A percentile compares a stretch with the other conserved stretches of the same genome.
Evolutionary conservation across 2,113 vertebrate genomes (phyloP).

Genomic region (Crotalus tigris): DNA sequence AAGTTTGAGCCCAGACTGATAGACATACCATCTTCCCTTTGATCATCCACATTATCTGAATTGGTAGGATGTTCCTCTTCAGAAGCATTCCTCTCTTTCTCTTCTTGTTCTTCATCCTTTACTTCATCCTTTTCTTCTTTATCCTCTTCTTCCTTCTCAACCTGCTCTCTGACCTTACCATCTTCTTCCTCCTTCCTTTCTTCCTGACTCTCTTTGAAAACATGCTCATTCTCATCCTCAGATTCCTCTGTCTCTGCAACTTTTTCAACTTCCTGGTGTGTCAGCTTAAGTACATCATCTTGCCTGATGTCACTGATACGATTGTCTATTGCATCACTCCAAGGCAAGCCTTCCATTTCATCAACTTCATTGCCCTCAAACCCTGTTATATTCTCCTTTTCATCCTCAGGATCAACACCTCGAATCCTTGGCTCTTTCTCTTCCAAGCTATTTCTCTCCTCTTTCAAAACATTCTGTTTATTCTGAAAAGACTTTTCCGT

Average conservation of each 20-base stretch:
- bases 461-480: constrained; percentile 55
- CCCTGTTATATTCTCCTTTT: constrained; percentile 32
- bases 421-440: constrained; percentile 17
- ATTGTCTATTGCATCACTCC: constrained; percentile 51
- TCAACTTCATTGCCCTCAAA: constrained; percentile 54
- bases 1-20: not conserved
- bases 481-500: constrained; percentile 43
- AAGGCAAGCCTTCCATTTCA: constrained; percentile 1
- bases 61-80: constrained; percentile 60
- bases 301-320: constrained; percentile 52
- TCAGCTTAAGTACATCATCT: constrained; percentile 49
- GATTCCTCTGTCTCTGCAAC: constrained; percentile 37
- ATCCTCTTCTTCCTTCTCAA: constrained; percentile 32
- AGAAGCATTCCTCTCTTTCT: constrained; percentile 1
- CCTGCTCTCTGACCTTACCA: constrained; percentile 28
- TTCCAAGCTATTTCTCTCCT: constrained; percentile 58
- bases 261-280: constrained; percentile 29
- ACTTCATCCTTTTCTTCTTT: constrained; percentile 30
- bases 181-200: constrained; percentile 26
- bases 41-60: constrained; percentile 50
- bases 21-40: constrained; percentile 52
- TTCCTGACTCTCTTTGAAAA: constrained; percentile 37
- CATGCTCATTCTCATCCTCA: constrained; percentile 26
- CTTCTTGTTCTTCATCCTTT: not conserved
- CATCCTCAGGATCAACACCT: constrained; percentile 6